Percentiles rank a stretch among this genome's conserved stretches.
Conservation (phyloP, 2,888 invertebrate genomes). For the Drosophila fungiperda region DNA sequence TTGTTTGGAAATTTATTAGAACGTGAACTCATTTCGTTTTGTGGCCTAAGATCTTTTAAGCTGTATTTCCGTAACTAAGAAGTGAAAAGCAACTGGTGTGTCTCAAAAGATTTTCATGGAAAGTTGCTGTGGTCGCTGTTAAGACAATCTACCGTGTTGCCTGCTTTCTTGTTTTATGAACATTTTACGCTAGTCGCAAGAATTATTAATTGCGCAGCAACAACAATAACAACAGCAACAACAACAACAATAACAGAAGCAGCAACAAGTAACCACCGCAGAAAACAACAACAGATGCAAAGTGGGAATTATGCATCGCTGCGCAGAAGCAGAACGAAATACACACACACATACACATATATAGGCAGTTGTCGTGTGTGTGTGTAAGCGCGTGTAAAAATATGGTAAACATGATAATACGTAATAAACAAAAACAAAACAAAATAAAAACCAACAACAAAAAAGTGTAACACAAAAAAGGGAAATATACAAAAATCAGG, state of each 20-base stretch:
- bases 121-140: constrained; percentile 69
- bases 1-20: constrained; percentile 67
- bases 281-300: constrained; percentile 58
- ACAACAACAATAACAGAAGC: constrained; percentile 46
- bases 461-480: constrained; percentile 67
- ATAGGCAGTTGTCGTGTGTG: constrained; percentile 15
- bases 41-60: constrained; percentile 43
- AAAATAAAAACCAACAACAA: constrained; percentile 1
- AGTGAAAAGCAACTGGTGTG: constrained; percentile 59
- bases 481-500: constrained; percentile 79
- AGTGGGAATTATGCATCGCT: constrained; percentile 84
- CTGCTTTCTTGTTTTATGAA: constrained; percentile 67
- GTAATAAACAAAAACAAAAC: constrained; percentile 61
- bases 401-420: constrained; percentile 79
- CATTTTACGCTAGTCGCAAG: constrained; percentile 78
- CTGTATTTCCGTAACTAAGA: constrained; percentile 58
- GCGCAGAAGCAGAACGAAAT: constrained; percentile 83
- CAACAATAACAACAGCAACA: constrained; percentile 52
- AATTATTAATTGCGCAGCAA: constrained; percentile 80
- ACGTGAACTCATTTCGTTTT: constrained; percentile 64
- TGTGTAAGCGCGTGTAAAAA: constrained; percentile 79
- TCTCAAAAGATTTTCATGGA: constrained; percentile 70
- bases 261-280: constrained; percentile 54
- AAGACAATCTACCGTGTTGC: constrained; percentile 1
- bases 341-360: constrained; percentile 27